Evolutionary conservation across 2,113 vertebrate species (phyloP).

Genomic region (Oenanthe melanoleuca): DNA sequence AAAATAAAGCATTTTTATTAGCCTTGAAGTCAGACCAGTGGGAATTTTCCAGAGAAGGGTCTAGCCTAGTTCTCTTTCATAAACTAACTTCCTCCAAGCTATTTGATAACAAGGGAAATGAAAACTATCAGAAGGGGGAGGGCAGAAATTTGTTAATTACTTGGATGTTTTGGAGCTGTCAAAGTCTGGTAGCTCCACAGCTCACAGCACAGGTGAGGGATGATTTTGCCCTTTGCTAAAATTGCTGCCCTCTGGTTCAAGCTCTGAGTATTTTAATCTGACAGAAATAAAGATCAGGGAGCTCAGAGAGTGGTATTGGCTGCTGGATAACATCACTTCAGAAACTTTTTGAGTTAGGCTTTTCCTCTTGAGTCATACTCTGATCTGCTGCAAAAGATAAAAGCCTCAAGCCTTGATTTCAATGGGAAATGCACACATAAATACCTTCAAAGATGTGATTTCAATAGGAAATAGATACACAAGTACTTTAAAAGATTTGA

Average conservation of each 20-base stretch:
- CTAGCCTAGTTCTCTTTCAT: constrained; percentile 17
- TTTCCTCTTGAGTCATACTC: background rate
- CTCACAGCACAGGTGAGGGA: background rate
- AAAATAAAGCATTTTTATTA: constrained; percentile 70
- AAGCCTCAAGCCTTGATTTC: background rate
- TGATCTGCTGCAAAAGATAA: background rate
- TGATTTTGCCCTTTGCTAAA: background rate
- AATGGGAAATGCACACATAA: background rate
- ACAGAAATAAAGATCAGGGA: background rate
- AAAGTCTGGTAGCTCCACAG: background rate
- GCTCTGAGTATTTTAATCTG: background rate
- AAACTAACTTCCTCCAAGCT: constrained; percentile 30
- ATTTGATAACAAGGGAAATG: background rate
- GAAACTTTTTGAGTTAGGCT: background rate
- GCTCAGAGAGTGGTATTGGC: background rate
- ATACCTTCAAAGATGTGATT: background rate
- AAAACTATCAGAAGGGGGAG: background rate
- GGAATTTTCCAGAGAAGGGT: constrained; percentile 39
- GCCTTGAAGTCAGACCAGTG: constrained; percentile 59
- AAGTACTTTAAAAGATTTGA: background rate
- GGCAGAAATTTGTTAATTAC: background rate
- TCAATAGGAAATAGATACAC: background rate
- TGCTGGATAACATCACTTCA: background rate
- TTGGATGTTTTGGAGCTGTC: background rate
- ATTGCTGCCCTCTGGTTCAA: background rate